Evolutionary conservation across 2,888 invertebrate species (phyloP).

Genomic region (Amiota communis): DNA sequence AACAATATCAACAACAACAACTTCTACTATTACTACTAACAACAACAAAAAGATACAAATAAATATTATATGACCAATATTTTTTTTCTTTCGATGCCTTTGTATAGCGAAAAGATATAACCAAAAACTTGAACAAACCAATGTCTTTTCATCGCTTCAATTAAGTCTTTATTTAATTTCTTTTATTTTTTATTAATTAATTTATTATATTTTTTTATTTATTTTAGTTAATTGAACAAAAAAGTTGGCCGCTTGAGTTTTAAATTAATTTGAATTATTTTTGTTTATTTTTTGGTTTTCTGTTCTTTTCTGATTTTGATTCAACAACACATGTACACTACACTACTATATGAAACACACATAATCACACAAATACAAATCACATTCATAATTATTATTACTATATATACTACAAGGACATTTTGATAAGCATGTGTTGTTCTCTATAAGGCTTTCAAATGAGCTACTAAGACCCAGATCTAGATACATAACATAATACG

Average conservation of each 20-base stretch:
- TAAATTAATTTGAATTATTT: constrained; percentile 29
- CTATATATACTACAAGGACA: constrained; percentile 35
- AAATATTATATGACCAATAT: no score
- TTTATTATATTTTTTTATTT: constrained; percentile 18
- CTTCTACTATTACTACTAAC: constrained; percentile 20
- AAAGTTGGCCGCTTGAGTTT: constrained; percentile 41
- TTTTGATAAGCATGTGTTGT: constrained; percentile 62
- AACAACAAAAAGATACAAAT: no score
- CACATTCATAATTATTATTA: constrained; percentile 18
- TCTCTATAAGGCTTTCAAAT: constrained; percentile 32
- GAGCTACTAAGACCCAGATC: constrained; percentile 56
- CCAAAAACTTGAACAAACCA: constrained; percentile 42
- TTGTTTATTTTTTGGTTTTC: constrained; percentile 17
- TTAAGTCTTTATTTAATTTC: not conserved
- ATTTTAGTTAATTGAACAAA: constrained; percentile 37
- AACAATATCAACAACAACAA: constrained; percentile 26
- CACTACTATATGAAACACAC: constrained; percentile 45
- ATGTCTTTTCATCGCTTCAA: constrained; percentile 42
- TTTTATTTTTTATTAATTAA: constrained; percentile 10
- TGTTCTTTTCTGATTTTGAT: constrained; percentile 32
- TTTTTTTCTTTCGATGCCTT: constrained; percentile 18
- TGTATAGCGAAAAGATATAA: constrained; percentile 36
- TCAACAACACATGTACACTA: constrained; percentile 54
- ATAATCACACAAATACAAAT: constrained; percentile 52
- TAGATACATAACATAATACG: constrained; percentile 12